Percentiles rank a stretch among this genome's conserved stretches.
phyloP scores from a whole-genome alignment of 2,888 invertebrate species.

The Bruchidius siliquastri region DNA sequence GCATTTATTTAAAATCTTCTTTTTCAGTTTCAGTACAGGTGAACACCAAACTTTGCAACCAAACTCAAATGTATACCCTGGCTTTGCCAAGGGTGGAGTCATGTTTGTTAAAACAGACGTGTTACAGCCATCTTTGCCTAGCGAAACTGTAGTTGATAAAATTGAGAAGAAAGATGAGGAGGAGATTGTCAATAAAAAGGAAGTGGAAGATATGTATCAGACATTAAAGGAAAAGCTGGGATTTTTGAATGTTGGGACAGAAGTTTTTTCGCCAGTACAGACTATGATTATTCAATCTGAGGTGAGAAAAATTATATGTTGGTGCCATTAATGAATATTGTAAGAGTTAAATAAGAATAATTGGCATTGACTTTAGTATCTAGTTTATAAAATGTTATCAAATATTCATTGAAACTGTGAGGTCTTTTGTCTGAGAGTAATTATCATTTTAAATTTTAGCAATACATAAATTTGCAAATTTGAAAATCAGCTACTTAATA shows the following conservation, averaged over 20 bases:
- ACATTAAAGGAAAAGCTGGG: slow-evolving; percentile 54
- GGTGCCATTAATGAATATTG: too few species aligned
- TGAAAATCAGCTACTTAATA: too few species aligned
- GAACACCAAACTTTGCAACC: background rate
- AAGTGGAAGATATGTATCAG: slow-evolving; percentile 45
- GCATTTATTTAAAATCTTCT: too few species aligned
- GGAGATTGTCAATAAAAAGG: slow-evolving; percentile 12
- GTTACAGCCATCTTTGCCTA: slow-evolving; percentile 20
- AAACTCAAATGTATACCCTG: slow-evolving; percentile 23
- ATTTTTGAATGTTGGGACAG: slow-evolving; percentile 55
- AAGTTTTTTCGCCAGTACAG: slow-evolving; percentile 55
- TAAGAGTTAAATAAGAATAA: too few species aligned
- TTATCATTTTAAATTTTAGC: too few species aligned
- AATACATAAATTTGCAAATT: too few species aligned
- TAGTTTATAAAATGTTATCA: too few species aligned
- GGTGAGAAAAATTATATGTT: slow-evolving; percentile 46
- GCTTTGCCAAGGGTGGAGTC: slow-evolving; percentile 44
- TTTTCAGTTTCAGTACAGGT: background rate
- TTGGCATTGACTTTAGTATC: too few species aligned
- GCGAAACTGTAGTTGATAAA: slow-evolving; percentile 10
- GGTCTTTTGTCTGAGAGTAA: too few species aligned
- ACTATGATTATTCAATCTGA: slow-evolving; percentile 59
- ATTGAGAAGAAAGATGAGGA: slow-evolving; percentile 19
- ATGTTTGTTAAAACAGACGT: slow-evolving; percentile 38
- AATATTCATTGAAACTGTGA: too few species aligned